Conservation (phyloP, 2,113 vertebrate genomes). For the Chaenocephalus aceratus region DNA sequence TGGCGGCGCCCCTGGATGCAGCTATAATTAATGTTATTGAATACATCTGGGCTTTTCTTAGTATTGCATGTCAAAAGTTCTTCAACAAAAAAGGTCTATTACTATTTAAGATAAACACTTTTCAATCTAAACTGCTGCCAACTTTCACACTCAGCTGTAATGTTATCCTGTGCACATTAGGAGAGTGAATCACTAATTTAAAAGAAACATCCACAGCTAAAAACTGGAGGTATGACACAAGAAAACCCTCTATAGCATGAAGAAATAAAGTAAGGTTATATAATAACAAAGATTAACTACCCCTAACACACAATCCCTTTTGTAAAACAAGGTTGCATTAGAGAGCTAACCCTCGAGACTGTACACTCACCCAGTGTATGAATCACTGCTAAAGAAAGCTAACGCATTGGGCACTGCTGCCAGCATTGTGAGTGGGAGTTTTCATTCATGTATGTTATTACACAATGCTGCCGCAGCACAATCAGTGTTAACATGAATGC, state of each 20-base stretch:
- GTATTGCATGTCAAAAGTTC: no score
- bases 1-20: no score
- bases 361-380: neutral
- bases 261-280: neutral
- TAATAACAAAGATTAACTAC: neutral
- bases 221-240: neutral
- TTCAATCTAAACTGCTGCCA: neutral
- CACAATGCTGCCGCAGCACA: constrained; percentile 8
- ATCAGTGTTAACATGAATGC: constrained; percentile 2
- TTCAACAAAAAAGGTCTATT: neutral
- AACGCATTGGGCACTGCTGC: constrained; percentile 1
- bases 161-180: neutral
- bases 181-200: constrained; percentile 11
- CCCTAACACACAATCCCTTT: constrained; percentile 7
- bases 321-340: constrained; percentile 16
- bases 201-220: neutral
- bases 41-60: no score
- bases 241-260: neutral
- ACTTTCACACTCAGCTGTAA: constrained; percentile 2
- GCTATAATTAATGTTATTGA: no score
- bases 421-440: constrained; percentile 34
- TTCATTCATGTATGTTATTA: neutral
- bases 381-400: constrained; percentile 28
- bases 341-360: constrained; percentile 1
- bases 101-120: constrained; percentile 19